These are phyloP conservation scores for Hecatera dysodea DNA, from an alignment of 2,888 invertebrate genomes.

Conservation along the genomic window DNA sequence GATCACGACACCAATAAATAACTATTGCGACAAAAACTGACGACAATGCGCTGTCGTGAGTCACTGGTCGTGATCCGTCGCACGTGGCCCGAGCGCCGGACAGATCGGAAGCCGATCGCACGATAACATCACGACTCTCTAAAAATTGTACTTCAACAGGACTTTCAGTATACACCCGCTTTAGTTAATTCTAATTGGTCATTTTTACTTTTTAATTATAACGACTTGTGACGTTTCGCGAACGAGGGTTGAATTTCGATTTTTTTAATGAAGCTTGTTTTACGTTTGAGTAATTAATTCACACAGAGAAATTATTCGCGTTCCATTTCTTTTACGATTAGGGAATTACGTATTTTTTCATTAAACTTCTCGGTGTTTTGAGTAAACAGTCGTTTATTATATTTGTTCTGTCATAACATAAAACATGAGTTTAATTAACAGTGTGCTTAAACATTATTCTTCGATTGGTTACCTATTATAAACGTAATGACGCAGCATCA, in stretches of 20 bases:
- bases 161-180: conserved; percentile 36
- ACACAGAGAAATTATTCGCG: conserved; percentile 55
- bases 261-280: conserved; percentile 65
- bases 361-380: conserved; percentile 6
- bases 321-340: conserved; percentile 56
- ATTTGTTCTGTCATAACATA: conserved; percentile 34
- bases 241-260: conserved; percentile 66
- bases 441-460: conserved; percentile 34
- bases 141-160: conserved; percentile 54
- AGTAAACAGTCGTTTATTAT: conserved; percentile 41
- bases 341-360: conserved; percentile 35
- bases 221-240: conserved; percentile 62
- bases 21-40: conserved; percentile 69
- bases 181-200: conserved; percentile 66
- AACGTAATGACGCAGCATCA: conserved; percentile 45
- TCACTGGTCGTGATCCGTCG: conserved; percentile 65
- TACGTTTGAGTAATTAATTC: conserved; percentile 63
- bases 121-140: conserved; percentile 63
- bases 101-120: conserved; percentile 67
- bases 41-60: conserved; percentile 69
- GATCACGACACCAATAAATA: conserved; percentile 68
- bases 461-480: conserved; percentile 29
- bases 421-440: conserved; percentile 47
- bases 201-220: conserved; percentile 70
- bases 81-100: conserved; percentile 61